Base-by-base conservation (phyloP, 2,797 vertebrate species). In the Dromococcyx pavoninus region DNA sequence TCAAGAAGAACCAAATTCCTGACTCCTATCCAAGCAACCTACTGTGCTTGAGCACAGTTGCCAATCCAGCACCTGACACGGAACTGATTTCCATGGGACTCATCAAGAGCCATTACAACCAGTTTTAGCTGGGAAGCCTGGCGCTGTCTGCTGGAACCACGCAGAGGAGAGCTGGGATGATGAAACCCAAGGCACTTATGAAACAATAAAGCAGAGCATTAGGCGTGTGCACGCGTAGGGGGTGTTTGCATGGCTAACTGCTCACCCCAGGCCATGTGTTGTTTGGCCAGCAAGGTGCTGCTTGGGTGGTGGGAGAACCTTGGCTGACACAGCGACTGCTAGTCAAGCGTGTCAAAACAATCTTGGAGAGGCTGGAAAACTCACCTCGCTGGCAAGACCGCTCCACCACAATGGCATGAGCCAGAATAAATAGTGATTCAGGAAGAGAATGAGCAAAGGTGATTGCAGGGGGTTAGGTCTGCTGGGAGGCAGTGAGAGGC, bases 281-380 rank as follows among this genome's bases (percentile, higher is more conserved):
- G 43, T 32, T 94, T 88, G 94, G 90, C 54, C 0, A 89, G 75
- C 35, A 23, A 84, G 78, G 88, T 79, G 91, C 90, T 85, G 75
- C 92, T 3, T 83, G 94, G 92, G 88, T 43, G 86, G 94, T 90
- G 79, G 79, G 83, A 91, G 94, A 93, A 95, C 95, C 88, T 93
- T 96, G 95, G 94, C 94, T 95, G 95, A 95, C 95, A 83, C 28
- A 1, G 2, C 7, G 2, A 3, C 81, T 73, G 54, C 81, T 69
- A 73, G 33, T 65, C 86, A 65, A 56, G 91, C 46, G 9, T 62
- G 79, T 91, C 91, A 70, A 91, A 96, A 93, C 72, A 86, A 39
- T 32, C 79, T 33, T 2, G 39, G 64, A 54, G 84, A 67, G 75
- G 43, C 73, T 27, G 86, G 83, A 86, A 91, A 86, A 54, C 6